Evolutionary conservation across 2,113 vertebrate genomes (phyloP), one percentile per base, ranked within the genome.

Genomic region (Plestiodon gilberti): DNA sequence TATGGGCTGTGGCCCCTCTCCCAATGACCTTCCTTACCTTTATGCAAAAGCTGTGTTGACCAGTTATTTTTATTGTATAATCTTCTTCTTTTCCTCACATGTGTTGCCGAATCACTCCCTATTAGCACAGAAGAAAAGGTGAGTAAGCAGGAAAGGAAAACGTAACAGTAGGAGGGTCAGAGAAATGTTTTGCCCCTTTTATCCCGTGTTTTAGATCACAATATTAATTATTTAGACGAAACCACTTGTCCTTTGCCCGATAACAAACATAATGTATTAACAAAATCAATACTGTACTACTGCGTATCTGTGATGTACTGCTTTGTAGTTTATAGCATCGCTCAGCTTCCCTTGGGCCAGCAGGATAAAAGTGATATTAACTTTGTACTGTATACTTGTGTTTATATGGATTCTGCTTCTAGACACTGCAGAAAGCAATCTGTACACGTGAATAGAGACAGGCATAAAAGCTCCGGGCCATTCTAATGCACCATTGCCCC

Each of bases 201-300:
- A 81, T 74, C 69, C 70, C 9, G 0, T 23, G 48, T 88, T 86
- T 59, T 14, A 0, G 82, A 64, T 81, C 1, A 1, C 79, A 85
- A n/a, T 76, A 71, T 86, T 91, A 94, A 93, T 62, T 83, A 92
- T 89, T 92, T 90, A 83, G 91, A 81, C 89, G 43, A 85, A 92
- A 88, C 62, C 43, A 88, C 59, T 83, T 73, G 82, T 84, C 79
- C 84, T 83, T 83, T 89, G 81, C 88, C 90, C 86, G 91, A 82
- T 85, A 92, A 91, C 91, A 89, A 94, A 90, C 85, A 89, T 94
- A 89, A 95, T 89, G 89, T 33, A 84, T 82, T 59, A 92, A 76
- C 65, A 92, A 84, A 95, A 93, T 94, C 95, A 92, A 94, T 95
- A 89, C 25, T 2, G 28, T 94, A 92, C 94, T 95, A 89, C 25